Conservation (phyloP, 2,113 vertebrate genomes). For the Leptodactylus fuscus region DNA sequence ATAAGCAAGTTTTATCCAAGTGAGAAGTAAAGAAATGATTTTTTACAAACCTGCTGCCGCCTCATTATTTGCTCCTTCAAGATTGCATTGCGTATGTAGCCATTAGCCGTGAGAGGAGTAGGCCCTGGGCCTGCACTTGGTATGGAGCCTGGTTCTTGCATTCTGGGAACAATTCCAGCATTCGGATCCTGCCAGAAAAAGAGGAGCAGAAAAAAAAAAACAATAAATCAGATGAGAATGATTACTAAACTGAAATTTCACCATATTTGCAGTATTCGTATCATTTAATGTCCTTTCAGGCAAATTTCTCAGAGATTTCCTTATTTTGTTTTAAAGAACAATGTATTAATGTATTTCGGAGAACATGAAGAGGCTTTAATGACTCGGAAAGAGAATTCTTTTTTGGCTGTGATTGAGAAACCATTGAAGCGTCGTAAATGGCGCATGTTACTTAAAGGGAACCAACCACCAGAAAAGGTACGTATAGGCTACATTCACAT, state of each 20-base stretch:
- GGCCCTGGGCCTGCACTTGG: conserved; percentile 65
- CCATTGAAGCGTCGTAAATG: background rate
- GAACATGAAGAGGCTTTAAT: background rate
- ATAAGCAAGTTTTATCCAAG: background rate
- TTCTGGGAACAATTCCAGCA: conserved; percentile 73
- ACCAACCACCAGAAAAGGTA: too few relatives aligned
- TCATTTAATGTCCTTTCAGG: conserved; percentile 54
- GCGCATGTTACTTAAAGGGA: background rate
- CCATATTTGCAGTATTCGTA: conserved; percentile 51
- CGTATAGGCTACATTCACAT: too few relatives aligned
- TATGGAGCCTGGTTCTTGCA: conserved; percentile 73
- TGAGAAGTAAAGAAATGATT: conserved; percentile 40
- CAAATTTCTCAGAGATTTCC: background rate
- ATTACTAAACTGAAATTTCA: conserved; percentile 50
- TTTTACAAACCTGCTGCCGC: conserved; percentile 67
- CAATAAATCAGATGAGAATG: conserved; percentile 61
- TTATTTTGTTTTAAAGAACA: conserved; percentile 21
- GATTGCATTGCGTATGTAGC: conserved; percentile 75
- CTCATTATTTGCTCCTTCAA: conserved; percentile 78
- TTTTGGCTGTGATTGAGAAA: background rate
- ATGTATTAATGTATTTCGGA: background rate
- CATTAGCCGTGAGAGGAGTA: conserved; percentile 62
- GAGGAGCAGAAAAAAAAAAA: conserved; percentile 58
- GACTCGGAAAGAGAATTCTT: background rate
- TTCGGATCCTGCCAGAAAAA: conserved; percentile 73